Evolutionary conservation across 2,888 invertebrate species (phyloP).

Genomic region (Eumacrocentrus americanus): DNA sequence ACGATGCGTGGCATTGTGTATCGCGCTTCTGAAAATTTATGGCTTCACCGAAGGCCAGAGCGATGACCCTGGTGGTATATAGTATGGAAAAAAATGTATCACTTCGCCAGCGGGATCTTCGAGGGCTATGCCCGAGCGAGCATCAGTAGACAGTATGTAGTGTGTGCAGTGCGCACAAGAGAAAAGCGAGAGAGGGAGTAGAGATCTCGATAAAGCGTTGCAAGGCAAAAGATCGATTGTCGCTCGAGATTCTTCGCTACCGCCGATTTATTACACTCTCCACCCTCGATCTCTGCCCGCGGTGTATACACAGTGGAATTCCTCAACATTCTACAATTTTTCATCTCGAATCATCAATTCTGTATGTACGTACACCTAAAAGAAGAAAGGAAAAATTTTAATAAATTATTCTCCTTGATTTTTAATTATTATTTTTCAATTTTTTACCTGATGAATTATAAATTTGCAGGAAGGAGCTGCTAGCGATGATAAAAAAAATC

Average conservation of each 20-base stretch:
- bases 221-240: constrained; percentile 48
- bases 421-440: constrained; percentile 1
- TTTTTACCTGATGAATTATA: background rate
- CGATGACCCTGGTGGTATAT: constrained; percentile 24
- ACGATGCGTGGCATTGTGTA: constrained; percentile 30
- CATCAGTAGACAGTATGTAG: background rate
- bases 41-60: constrained; percentile 30
- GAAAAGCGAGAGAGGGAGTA: constrained; percentile 30
- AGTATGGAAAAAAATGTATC: constrained; percentile 35
- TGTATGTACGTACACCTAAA: background rate
- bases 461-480: constrained; percentile 1
- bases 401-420: no score
- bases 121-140: constrained; percentile 22
- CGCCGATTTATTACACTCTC: constrained; percentile 41
- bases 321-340: background rate
- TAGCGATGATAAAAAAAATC: constrained; percentile 22
- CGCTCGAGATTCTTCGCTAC: constrained; percentile 49
- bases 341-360: background rate
- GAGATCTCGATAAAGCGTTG: constrained; percentile 50
- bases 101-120: constrained; percentile 39
- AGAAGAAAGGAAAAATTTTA: background rate
- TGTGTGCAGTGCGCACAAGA: background rate
- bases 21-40: constrained; percentile 29
- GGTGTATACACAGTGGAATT: background rate
- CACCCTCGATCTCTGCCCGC: constrained; percentile 38